Base-by-base conservation (phyloP, 2,888 invertebrate genomes). In the Cataglyphis rosenhaueri region DNA sequence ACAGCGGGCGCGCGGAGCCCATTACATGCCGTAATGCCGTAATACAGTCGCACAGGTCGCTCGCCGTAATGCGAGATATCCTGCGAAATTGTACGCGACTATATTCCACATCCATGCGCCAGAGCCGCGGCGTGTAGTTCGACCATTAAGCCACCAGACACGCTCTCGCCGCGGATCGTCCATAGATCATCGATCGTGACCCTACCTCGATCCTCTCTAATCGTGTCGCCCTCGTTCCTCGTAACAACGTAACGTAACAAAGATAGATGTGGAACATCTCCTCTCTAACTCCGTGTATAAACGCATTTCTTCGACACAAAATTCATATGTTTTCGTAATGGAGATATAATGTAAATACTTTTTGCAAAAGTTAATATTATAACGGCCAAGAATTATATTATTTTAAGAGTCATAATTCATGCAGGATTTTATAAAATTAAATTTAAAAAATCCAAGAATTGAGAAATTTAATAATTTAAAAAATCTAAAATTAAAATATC, bases 61-160 rank as follows among this genome's bases (percentile, higher is more conserved):
- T 52, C 48, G 70, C 84, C 87, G 88, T 91, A 92, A 93, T 91
- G 91, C 88, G 91, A 90, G 89, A 92, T 92, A 92, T 92, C 91
- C 90, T 89, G 89, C 89, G 88, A 91, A 92, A 92, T 92, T 90
- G 89, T 91, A 86, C 89, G 87, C 84, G 89, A 91, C 87, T 87
- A 85, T 85, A 82, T 59, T 52, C 78, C 73, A 68, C 61, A 21
- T 52, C 65, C 44, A 3, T 76, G 66, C 55, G 35, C 57, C 70
- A 70, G 71, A 70, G 71, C 48, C 76, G 75, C 48, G 52, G 59
- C 74, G 59, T 32, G 74, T 65, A 61, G 71, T 88, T 32, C 18
- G 32, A 81, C 84, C 84, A 81, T 78, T 78, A 78, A 32, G 44
- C 57, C 18, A 29, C 78, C 78, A 12, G 71, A 78, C 41, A 57